A percentile compares a stretch with the other conserved stretches of the same genome.
Evolutionary conservation across 2,113 vertebrate genomes (phyloP).

Genomic region (Trinectes maculatus): DNA sequence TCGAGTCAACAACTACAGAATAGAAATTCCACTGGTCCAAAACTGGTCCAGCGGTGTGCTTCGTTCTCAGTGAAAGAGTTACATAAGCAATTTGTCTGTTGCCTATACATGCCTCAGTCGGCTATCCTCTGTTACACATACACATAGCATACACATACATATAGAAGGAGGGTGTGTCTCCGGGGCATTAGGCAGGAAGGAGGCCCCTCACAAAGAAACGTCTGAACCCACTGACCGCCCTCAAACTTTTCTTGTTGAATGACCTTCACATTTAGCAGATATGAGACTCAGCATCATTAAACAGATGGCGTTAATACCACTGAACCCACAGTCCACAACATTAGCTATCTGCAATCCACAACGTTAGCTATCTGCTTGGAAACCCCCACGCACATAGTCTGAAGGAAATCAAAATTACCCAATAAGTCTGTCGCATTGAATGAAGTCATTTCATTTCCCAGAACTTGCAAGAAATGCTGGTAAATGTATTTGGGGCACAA

Average conservation of each 20-base stretch:
- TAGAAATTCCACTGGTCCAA: not conserved
- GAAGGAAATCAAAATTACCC: not conserved
- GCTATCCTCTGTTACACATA: constrained; percentile 18
- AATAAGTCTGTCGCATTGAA: not conserved
- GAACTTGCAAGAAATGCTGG: not conserved
- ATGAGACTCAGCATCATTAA: not conserved
- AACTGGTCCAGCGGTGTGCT: not conserved
- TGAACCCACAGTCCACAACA: too few relatives aligned
- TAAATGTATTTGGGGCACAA: too few relatives aligned
- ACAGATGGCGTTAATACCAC: not conserved
- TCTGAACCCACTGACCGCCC: constrained; percentile 50
- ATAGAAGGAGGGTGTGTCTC: constrained; percentile 22
- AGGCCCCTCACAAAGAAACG: constrained; percentile 13
- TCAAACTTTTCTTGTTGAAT: constrained; percentile 19
- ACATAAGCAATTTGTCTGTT: constrained; percentile 17
- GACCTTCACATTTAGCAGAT: not conserved
- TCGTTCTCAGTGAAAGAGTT: constrained; percentile 25
- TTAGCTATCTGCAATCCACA: not conserved
- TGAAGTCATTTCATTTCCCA: not conserved
- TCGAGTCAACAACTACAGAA: not conserved
- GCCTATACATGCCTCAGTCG: constrained; percentile 13
- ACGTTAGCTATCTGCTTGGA: not conserved
- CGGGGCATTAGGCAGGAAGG: constrained; percentile 11
- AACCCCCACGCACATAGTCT: not conserved
- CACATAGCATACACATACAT: too few relatives aligned